Conservation (phyloP, 2,113 vertebrate species). For the Onychostruthus taczanowskii region DNA sequence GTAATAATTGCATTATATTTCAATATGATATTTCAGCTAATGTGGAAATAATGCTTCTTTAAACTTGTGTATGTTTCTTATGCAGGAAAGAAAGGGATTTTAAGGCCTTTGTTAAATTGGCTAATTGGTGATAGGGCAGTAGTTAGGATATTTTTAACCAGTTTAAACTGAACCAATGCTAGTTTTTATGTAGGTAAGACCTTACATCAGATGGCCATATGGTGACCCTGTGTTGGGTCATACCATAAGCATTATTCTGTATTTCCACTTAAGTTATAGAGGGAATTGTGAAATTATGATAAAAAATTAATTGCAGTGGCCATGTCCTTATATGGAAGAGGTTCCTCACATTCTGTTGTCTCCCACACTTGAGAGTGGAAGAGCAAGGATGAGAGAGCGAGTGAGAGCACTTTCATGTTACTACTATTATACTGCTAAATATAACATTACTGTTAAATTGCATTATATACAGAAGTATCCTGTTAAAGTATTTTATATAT, state of each 20-base stretch:
- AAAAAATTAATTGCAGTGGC: not conserved
- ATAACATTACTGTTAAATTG: not conserved
- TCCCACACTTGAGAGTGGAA: not conserved
- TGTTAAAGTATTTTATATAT: not conserved
- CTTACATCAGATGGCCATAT: not conserved
- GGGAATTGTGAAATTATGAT: not conserved
- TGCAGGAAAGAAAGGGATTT: not conserved
- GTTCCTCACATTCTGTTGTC: not conserved
- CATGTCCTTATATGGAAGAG: not conserved
- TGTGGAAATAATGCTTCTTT: not conserved
- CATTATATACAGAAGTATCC: not conserved
- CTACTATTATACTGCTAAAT: not conserved
- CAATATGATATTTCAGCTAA: not conserved
- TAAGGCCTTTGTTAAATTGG: not conserved
- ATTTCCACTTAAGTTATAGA: not conserved
- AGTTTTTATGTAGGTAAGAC: not conserved
- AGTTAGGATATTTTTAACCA: not conserved
- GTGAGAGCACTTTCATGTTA: rapidly evolving
- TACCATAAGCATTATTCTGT: not conserved
- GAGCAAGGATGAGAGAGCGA: not conserved
- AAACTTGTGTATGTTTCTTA: not conserved
- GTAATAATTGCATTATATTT: not conserved
- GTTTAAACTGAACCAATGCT: not conserved
- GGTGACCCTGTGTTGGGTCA: not conserved
- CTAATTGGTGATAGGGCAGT: not conserved